Evolutionary conservation across 1,140 invertebrate genomes (phyloP).

Genomic region (Eciton burchellii): DNA sequence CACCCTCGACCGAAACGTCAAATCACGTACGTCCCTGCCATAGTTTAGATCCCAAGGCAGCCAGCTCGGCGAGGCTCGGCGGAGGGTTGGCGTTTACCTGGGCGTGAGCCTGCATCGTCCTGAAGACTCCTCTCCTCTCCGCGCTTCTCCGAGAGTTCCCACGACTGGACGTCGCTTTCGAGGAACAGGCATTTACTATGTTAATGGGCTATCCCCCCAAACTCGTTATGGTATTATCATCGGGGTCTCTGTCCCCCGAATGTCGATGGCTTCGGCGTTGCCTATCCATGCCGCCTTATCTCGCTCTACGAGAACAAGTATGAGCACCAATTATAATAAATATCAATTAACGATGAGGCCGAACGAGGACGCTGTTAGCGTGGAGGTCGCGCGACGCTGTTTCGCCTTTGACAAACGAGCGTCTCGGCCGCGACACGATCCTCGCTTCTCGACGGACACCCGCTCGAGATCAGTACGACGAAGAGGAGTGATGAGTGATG

Average conservation of each 20-base stretch:
- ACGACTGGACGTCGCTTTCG: slow-evolving; percentile 69
- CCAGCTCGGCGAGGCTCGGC: slow-evolving; percentile 17
- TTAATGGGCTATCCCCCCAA: slow-evolving; percentile 69
- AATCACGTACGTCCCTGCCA: slow-evolving; percentile 66
- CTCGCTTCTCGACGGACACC: slow-evolving; percentile 34
- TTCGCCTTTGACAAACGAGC: slow-evolving; percentile 62
- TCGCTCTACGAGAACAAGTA: slow-evolving; percentile 69
- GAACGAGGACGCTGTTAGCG: slow-evolving; percentile 67
- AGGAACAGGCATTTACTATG: slow-evolving; percentile 70
- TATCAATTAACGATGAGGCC: slow-evolving; percentile 72
- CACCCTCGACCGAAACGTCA: slow-evolving; percentile 62
- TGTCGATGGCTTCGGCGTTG: slow-evolving; percentile 57
- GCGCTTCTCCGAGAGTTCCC: slow-evolving; percentile 64
- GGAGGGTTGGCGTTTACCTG: slow-evolving; percentile 68
- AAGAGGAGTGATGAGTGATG: no score
- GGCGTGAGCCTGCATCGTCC: slow-evolving; percentile 65
- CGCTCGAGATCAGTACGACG: no score
- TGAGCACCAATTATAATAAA: slow-evolving; percentile 77
- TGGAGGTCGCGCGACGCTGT: slow-evolving; percentile 58
- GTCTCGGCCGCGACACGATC: slow-evolving; percentile 3
- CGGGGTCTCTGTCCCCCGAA: slow-evolving; percentile 53
- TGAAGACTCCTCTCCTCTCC: slow-evolving; percentile 65
- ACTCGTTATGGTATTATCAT: slow-evolving; percentile 76
- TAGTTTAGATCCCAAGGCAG: slow-evolving; percentile 57
- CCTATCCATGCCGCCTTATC: slow-evolving; percentile 65